Percentiles rank a stretch among this genome's conserved stretches.
Evolutionary conservation across 2,797 vertebrate genomes (phyloP).

Genomic region (Fundulus diaphanus): DNA sequence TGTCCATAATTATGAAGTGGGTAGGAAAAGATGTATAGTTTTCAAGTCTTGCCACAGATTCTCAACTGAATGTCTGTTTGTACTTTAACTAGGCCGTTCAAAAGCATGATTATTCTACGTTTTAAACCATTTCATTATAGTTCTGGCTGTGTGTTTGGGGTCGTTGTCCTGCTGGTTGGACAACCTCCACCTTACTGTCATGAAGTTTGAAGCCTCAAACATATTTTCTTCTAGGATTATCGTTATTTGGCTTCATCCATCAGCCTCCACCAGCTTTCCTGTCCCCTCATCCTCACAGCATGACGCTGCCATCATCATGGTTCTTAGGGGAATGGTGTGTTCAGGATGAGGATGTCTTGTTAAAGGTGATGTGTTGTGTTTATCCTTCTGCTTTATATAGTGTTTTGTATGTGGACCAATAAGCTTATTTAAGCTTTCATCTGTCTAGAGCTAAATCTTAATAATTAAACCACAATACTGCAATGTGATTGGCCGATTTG

Average conservation of each 20-base stretch:
- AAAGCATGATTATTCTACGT: neutral
- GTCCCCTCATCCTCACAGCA: neutral
- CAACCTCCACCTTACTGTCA: too few relatives aligned
- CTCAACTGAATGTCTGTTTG: neutral
- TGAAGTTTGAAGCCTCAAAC: too few relatives aligned
- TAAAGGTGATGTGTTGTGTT: neutral
- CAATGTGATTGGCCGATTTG: too few relatives aligned
- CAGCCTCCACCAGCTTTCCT: neutral
- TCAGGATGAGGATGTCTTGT: neutral
- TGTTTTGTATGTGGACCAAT: neutral
- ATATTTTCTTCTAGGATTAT: too few relatives aligned
- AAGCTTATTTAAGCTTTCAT: neutral
- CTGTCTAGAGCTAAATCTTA: too few relatives aligned
- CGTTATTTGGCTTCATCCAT: neutral
- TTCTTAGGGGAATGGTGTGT: neutral
- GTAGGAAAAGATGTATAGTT: neutral
- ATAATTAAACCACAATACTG: too few relatives aligned
- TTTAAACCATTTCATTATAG: neutral
- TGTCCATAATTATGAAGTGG: neutral
- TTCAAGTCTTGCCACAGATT: neutral
- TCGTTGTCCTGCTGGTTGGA: too few relatives aligned
- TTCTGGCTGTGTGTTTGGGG: neutral
- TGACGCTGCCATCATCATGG: neutral
- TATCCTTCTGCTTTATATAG: neutral
- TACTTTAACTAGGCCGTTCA: neutral